Evolutionary conservation across 2,888 invertebrate species (phyloP).

Genomic region (Drosophila tripunctata): DNA sequence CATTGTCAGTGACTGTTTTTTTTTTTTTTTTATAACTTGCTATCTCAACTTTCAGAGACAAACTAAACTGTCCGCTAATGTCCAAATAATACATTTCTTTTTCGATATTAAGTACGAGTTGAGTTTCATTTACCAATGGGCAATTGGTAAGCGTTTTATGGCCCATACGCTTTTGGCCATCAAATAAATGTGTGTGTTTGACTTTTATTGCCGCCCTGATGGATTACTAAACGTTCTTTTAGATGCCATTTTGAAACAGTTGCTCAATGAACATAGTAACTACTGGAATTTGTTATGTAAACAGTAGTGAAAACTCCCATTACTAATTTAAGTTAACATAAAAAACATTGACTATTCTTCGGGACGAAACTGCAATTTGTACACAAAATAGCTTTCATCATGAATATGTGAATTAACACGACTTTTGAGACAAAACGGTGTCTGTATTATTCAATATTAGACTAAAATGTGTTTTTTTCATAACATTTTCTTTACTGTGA

Average conservation of each 20-base stretch:
- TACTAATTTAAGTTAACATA: too few relatives aligned
- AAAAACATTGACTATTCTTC: too few relatives aligned
- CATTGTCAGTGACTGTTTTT: constrained; percentile 44
- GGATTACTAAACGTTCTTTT: constrained; percentile 57
- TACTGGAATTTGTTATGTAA: background rate
- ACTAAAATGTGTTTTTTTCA: too few relatives aligned
- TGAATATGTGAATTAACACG: too few relatives aligned
- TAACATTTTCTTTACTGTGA: too few relatives aligned
- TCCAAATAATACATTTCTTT: constrained; percentile 68
- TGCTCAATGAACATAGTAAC: background rate
- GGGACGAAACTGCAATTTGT: too few relatives aligned
- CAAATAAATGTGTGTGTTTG: constrained; percentile 25
- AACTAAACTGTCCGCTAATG: constrained; percentile 44
- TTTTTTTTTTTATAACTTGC: constrained; percentile 72
- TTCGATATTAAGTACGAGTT: constrained; percentile 18
- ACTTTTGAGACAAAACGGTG: too few relatives aligned
- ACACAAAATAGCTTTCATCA: too few relatives aligned
- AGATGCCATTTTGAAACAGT: constrained; percentile 5
- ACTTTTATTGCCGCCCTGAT: constrained; percentile 56
- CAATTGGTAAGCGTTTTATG: constrained; percentile 49
- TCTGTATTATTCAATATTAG: too few relatives aligned
- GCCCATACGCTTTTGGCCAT: constrained; percentile 25
- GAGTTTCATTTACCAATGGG: constrained; percentile 3
- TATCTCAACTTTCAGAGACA: constrained; percentile 15
- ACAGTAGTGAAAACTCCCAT: background rate